Percentiles rank a stretch among this genome's conserved stretches.
phyloP scores from a whole-genome alignment of 2,888 invertebrate species.

The Clivina fossor region DNA sequence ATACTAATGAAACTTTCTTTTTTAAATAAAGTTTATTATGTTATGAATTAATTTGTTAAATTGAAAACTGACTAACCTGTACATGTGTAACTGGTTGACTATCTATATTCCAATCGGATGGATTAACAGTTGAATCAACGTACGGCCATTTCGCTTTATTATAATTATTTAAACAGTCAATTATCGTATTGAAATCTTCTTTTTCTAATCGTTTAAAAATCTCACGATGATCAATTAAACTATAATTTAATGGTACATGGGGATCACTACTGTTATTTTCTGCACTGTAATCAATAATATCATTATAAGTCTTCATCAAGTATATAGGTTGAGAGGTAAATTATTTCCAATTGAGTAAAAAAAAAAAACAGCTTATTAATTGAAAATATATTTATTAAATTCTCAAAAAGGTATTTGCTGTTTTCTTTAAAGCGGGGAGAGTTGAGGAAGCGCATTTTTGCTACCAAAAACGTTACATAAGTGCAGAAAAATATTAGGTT shows the following conservation, averaged over 20 bases:
- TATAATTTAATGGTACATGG: constrained; percentile 60
- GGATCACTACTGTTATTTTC: constrained; percentile 53
- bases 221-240: constrained; percentile 57
- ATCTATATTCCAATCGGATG: constrained; percentile 56
- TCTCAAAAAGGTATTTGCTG: no score
- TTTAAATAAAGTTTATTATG: constrained; percentile 24
- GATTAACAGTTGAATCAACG: constrained; percentile 55
- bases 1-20: no score
- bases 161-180: constrained; percentile 47
- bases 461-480: no score
- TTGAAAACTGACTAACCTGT: constrained; percentile 49
- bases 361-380: no score
- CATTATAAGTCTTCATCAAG: no score
- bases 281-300: no score
- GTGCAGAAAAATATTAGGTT: no score
- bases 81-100: constrained; percentile 63
- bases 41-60: background rate
- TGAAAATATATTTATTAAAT: no score
- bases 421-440: no score
- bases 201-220: constrained; percentile 56
- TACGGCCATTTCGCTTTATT: constrained; percentile 58
- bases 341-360: no score
- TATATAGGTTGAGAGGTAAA: no score
- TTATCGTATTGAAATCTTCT: constrained; percentile 54
- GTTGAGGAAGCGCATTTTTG: no score